Evolutionary conservation across 2,113 vertebrate genomes (phyloP).

Genomic region (Leptocoma aspasia): DNA sequence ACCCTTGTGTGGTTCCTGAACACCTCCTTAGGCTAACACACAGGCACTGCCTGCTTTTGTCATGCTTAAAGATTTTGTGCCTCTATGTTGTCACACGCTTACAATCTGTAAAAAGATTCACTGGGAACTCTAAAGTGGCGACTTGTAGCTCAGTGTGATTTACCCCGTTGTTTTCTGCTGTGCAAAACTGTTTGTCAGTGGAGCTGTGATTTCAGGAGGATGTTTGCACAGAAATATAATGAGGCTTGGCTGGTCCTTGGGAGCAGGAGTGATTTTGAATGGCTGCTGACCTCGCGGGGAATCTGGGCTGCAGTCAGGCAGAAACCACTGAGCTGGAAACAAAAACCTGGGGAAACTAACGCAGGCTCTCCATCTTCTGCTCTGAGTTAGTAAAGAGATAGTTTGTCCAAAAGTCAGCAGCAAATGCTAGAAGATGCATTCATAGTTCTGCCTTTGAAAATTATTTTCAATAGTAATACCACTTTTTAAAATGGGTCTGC

Average conservation of each 20-base stretch:
- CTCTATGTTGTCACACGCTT: neutral
- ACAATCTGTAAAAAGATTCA: too few relatives aligned
- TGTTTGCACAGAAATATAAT: conserved; percentile 63
- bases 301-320: conserved; percentile 43
- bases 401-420: neutral
- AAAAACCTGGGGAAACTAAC: conserved; percentile 49
- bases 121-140: neutral
- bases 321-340: conserved; percentile 60
- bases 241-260: conserved; percentile 54
- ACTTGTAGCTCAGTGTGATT: neutral
- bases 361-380: conserved; percentile 19
- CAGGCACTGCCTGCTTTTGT: neutral
- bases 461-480: neutral
- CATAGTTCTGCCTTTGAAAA: neutral
- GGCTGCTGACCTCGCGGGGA: conserved; percentile 48
- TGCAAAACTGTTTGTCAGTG: conserved; percentile 8
- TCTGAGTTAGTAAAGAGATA: neutral
- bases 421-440: neutral
- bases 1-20: neutral
- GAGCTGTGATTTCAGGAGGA: conserved; percentile 17
- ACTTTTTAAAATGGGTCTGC: neutral
- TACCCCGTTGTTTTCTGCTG: conserved; percentile 35
- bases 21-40: neutral
- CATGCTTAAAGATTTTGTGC: neutral
- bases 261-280: conserved; percentile 53